phyloP scores from a whole-genome alignment of 2,797 vertebrate genomes.

The Phrynocephalus guinanensis region DNA sequence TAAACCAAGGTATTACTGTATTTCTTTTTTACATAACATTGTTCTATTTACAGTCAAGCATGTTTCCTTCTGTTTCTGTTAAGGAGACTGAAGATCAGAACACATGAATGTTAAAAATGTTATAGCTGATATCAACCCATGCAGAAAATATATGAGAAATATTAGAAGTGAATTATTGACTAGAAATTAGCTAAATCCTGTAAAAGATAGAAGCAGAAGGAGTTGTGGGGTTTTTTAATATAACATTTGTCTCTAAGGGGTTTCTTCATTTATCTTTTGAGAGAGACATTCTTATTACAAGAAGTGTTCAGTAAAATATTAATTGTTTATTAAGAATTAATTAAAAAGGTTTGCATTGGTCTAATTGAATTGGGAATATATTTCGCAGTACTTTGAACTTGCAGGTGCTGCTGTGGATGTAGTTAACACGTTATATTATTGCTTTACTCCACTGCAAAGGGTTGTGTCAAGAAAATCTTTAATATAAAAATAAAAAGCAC shows the following conservation, averaged over 20 bases:
- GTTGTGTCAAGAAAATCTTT: constrained; percentile 75
- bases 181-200: constrained; percentile 60
- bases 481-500: constrained; percentile 82
- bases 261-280: constrained; percentile 70
- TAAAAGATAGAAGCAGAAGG: constrained; percentile 46
- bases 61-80: constrained; percentile 43
- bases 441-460: constrained; percentile 68
- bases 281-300: constrained; percentile 68
- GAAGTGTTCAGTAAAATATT: constrained; percentile 74
- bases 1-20: no score
- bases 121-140: constrained; percentile 47
- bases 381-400: constrained; percentile 72
- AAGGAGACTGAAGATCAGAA: constrained; percentile 38
- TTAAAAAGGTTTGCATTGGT: constrained; percentile 72
- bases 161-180: constrained; percentile 46
- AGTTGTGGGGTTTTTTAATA: constrained; percentile 43
- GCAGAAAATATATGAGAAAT: constrained; percentile 54
- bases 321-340: constrained; percentile 77
- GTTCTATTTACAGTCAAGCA: constrained; percentile 39
- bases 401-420: constrained; percentile 57
- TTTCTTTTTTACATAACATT: constrained; percentile 19
- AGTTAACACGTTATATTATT: constrained; percentile 73
- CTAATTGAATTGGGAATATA: constrained; percentile 70
- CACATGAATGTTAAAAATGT: constrained; percentile 48
- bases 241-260: constrained; percentile 65